Percentiles rank a stretch among this genome's conserved stretches.
These are phyloP conservation scores for Champsocephalus esox DNA, from an alignment of 2,797 vertebrate species.

Conservation along the genomic window DNA sequence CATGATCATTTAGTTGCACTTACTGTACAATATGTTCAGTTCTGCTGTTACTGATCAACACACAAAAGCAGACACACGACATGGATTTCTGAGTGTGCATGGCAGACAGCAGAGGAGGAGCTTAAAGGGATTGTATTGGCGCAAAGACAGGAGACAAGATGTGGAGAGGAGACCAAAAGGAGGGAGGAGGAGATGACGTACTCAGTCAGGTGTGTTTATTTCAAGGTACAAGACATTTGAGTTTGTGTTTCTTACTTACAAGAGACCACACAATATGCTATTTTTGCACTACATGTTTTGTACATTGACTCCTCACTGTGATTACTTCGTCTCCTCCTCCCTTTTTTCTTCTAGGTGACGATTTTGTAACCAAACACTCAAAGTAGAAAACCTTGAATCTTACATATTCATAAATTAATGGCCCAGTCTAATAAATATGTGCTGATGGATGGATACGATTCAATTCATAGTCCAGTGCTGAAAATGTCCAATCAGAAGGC, in stretches of 20 bases:
- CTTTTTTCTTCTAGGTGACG: constrained; percentile 34
- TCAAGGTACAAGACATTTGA: constrained; percentile 58
- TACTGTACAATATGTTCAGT: constrained; percentile 62
- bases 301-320: constrained; percentile 41
- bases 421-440: constrained; percentile 20
- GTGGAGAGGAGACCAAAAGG: neutral
- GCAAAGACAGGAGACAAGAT: constrained; percentile 12
- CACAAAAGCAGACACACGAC: constrained; percentile 24
- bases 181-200: constrained; percentile 29
- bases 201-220: constrained; percentile 35
- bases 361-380: constrained; percentile 59
- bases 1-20: constrained; percentile 74
- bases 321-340: constrained; percentile 42
- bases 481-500: neutral
- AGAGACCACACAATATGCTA: constrained; percentile 44
- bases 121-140: constrained; percentile 74
- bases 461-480: constrained; percentile 1
- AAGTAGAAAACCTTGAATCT: constrained; percentile 7
- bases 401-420: constrained; percentile 14
- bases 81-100: constrained; percentile 35
- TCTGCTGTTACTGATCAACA: constrained; percentile 55
- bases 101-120: constrained; percentile 58
- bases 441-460: constrained; percentile 14
- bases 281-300: constrained; percentile 54
- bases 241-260: constrained; percentile 49